phyloP scores from a whole-genome alignment of 2,797 vertebrate species.

The Enoplosus armatus region DNA sequence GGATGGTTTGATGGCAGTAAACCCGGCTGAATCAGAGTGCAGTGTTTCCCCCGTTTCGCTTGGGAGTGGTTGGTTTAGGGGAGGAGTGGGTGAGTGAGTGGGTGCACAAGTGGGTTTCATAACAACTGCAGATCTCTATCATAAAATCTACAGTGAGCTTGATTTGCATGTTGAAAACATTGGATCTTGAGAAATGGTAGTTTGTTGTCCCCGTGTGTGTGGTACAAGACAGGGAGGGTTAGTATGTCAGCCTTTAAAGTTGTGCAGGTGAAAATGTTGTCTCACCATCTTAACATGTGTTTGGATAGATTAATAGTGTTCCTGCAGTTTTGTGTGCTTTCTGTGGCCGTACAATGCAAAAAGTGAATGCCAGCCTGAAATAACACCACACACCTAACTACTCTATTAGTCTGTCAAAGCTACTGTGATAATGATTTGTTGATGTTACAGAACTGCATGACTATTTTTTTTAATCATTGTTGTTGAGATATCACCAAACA shows the following conservation, averaged over 20 bases:
- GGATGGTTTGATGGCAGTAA: neutral
- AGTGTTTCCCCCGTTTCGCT: conserved; percentile 29
- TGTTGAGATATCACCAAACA: neutral
- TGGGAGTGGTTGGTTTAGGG: neutral
- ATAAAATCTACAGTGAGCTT: neutral
- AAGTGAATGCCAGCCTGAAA: neutral
- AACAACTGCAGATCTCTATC: conserved; percentile 6
- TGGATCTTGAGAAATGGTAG: conserved; percentile 12
- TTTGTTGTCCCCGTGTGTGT: conserved; percentile 16
- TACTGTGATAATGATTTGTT: neutral
- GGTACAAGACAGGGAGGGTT: neutral
- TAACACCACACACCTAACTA: neutral
- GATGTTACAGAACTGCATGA: neutral
- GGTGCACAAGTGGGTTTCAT: conserved; percentile 39
- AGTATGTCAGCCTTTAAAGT: neutral
- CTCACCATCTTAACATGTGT: neutral
- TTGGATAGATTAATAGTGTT: neutral
- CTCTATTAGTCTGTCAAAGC: neutral
- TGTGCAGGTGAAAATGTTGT: neutral
- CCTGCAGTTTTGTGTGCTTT: too few relatives aligned
- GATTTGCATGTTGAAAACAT: conserved; percentile 40
- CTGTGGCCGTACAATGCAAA: too few relatives aligned
- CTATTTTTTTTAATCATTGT: neutral
- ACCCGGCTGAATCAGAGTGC: neutral
- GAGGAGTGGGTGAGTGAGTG: conserved; percentile 16